phyloP scores from a whole-genome alignment of 2,888 invertebrate genomes.

The Hoplodrina blanda region DNA sequence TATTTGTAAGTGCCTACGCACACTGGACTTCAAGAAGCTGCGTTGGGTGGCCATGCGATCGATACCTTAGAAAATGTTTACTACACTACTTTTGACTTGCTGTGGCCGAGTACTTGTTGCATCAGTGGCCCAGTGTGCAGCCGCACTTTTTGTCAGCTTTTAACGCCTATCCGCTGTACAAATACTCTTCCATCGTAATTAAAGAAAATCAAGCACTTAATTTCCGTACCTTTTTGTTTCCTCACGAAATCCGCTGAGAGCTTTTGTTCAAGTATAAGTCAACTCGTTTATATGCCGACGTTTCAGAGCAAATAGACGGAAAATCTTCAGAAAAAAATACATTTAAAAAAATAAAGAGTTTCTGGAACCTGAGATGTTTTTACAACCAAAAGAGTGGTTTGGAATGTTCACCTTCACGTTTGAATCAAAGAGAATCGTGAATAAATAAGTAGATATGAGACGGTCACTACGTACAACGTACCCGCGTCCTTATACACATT shows the following conservation, averaged over 20 bases:
- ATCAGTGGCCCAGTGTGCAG: too few species aligned
- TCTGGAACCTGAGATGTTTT: neutral
- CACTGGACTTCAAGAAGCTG: too few species aligned
- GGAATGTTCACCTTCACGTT: neutral
- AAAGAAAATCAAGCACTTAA: neutral
- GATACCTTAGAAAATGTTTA: too few species aligned
- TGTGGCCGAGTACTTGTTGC: too few species aligned
- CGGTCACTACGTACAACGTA: neutral
- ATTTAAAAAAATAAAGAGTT: slow-evolving; percentile 10
- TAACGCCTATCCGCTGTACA: too few species aligned
- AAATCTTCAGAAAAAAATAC: neutral
- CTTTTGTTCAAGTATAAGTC: neutral
- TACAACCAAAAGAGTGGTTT: slow-evolving; percentile 3
- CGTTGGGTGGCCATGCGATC: too few species aligned
- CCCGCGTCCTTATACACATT: neutral
- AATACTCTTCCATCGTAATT: neutral
- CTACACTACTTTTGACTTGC: too few species aligned
- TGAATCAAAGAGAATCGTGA: slow-evolving; percentile 12
- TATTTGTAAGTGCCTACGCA: neutral
- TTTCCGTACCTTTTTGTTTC: neutral
- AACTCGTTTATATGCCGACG: slow-evolving; percentile 9
- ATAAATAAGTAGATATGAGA: neutral
- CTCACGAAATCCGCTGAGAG: slow-evolving; percentile 12
- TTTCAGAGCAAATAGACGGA: slow-evolving; percentile 7
- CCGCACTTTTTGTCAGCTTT: neutral